These are phyloP conservation scores for Thamnophis elegans DNA, from an alignment of 2,797 vertebrate genomes.

Conservation along the genomic window DNA sequence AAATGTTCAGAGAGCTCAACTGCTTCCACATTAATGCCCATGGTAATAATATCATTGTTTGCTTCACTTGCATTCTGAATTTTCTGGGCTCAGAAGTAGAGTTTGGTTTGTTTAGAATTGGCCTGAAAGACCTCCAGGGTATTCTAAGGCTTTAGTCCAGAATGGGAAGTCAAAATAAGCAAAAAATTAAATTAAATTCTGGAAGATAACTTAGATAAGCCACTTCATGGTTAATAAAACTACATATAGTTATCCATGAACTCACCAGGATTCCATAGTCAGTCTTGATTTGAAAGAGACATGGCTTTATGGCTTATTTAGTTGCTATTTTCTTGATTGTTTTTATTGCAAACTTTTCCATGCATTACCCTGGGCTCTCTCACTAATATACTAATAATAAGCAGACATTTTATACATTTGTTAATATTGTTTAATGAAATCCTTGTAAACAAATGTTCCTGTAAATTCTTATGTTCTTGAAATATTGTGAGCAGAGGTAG, in stretches of 20 bases:
- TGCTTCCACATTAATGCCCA: background rate
- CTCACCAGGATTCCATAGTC: background rate
- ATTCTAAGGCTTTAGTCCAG: background rate
- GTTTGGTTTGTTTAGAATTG: background rate
- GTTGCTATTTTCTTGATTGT: background rate
- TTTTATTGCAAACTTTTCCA: background rate
- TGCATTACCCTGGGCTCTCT: background rate
- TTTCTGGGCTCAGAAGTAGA: background rate
- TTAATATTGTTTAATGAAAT: background rate
- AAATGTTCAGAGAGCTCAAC: background rate
- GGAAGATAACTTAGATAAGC: background rate
- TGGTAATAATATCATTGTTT: background rate
- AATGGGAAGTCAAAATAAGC: background rate
- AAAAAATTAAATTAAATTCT: background rate
- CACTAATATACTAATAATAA: background rate
- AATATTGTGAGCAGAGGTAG: background rate
- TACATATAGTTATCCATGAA: background rate
- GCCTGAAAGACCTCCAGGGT: background rate
- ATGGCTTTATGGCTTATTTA: background rate
- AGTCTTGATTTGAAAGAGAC: background rate
- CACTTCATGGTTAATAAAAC: background rate
- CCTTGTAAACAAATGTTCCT: background rate
- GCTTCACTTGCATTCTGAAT: background rate
- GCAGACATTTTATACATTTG: background rate
- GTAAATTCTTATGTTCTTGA: background rate